These are phyloP conservation scores for Sphecodes monilicornis DNA, from an alignment of 2,888 invertebrate genomes.

Conservation along the genomic window DNA sequence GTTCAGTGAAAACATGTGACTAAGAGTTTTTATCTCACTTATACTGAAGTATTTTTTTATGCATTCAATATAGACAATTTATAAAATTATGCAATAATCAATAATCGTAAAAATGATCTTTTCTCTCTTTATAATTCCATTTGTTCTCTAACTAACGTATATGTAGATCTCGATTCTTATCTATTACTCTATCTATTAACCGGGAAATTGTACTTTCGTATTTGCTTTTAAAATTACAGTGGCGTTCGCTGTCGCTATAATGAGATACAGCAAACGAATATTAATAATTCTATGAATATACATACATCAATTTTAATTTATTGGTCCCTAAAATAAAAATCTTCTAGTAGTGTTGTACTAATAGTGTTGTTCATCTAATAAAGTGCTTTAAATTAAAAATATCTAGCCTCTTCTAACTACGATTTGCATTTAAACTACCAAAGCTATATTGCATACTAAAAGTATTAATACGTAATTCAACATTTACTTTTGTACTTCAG, in stretches of 20 bases:
- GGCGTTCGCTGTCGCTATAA: slow-evolving; percentile 43
- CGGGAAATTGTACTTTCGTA: slow-evolving; percentile 69
- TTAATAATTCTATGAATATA: slow-evolving; percentile 58
- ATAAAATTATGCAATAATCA: slow-evolving; percentile 58
- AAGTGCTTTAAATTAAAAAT: slow-evolving; percentile 81
- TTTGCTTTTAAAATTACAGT: slow-evolving; percentile 58
- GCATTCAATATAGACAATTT: slow-evolving; percentile 45
- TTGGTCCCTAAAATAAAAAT: slow-evolving; percentile 73
- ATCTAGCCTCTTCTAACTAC: slow-evolving; percentile 83
- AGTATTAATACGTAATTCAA: slow-evolving; percentile 79
- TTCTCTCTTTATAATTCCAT: slow-evolving; percentile 60
- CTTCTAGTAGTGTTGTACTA: slow-evolving; percentile 77
- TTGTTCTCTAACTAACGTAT: slow-evolving; percentile 54
- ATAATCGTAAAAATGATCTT: slow-evolving; percentile 48
- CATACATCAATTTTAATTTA: slow-evolving; percentile 66
- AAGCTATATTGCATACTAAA: slow-evolving; percentile 81
- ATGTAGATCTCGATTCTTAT: slow-evolving; percentile 55
- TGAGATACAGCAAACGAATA: slow-evolving; percentile 56
- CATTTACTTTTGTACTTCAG: slow-evolving; percentile 82
- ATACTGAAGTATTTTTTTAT: slow-evolving; percentile 45
- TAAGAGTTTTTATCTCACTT: slow-evolving; percentile 60
- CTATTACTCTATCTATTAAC: slow-evolving; percentile 61
- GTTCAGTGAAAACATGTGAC: slow-evolving; percentile 59
- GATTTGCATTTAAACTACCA: slow-evolving; percentile 75
- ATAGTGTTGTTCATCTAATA: slow-evolving; percentile 79